Conservation (phyloP, 2,888 invertebrate genomes). For the Deilephila elpenor region DNA sequence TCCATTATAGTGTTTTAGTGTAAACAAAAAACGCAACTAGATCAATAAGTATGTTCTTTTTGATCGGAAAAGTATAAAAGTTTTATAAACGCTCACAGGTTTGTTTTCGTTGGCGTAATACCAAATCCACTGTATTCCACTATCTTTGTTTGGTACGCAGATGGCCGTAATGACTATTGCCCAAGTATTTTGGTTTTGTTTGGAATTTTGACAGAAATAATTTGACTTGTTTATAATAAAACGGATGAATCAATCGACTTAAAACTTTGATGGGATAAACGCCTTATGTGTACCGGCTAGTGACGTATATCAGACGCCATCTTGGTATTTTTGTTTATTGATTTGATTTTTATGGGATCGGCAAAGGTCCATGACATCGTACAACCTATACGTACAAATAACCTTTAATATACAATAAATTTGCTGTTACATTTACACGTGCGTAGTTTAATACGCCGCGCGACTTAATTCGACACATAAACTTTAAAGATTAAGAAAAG, state of each 20-base stretch:
- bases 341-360: background rate
- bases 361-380: too few relatives aligned
- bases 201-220: conserved; percentile 28
- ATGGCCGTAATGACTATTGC: conserved; percentile 27
- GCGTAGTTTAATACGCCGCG: too few relatives aligned
- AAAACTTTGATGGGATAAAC: conserved; percentile 5
- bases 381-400: too few relatives aligned
- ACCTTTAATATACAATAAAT: too few relatives aligned
- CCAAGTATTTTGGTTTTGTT: conserved; percentile 24
- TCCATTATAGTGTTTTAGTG: conserved; percentile 28
- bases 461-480: too few relatives aligned
- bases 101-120: conserved; percentile 61
- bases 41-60: conserved; percentile 57
- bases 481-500: too few relatives aligned
- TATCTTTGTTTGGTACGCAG: conserved; percentile 28
- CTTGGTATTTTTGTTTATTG: background rate
- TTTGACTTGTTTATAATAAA: conserved; percentile 20
- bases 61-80: conserved; percentile 60
- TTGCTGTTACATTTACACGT: too few relatives aligned
- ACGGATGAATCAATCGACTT: conserved; percentile 23
- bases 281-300: background rate
- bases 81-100: conserved; percentile 52
- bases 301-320: background rate
- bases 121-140: conserved; percentile 46
- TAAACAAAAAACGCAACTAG: conserved; percentile 44